Base-by-base conservation (phyloP, 2,113 vertebrate genomes). In the Cairina moschata region DNA sequence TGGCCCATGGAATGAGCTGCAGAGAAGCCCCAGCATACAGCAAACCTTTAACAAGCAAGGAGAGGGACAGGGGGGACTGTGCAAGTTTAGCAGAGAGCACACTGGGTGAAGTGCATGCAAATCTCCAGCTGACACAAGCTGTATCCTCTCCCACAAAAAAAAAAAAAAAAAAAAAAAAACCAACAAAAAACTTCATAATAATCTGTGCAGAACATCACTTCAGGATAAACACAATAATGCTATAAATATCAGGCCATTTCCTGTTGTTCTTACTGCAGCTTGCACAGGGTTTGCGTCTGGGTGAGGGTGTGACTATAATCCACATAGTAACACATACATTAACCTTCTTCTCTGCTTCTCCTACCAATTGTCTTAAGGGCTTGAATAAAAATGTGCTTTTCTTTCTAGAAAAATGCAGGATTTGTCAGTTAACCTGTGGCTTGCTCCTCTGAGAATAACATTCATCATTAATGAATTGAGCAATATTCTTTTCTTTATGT, bases 171-270 rank as follows among this genome's bases (percentile, higher is more conserved):
- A 46, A 20, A 36, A 36, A 36, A 36, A 36, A 36, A 38, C n/a
- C n/a, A 38, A 38, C 94, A 96, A 90, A 34, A 34, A 48, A 11
- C 88, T 92, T 94, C 92, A 91, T 83, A 22, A 90, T 93, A 93
- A 97, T 98, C 95, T 96, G 93, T 97, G 94, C 97, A 97, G 93
- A 97, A 97, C 93, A 97, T 96, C 97, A 96, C 97, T 97, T 97
- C 65, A 90, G 97, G 97, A 98, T 97, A 98, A 98, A 97, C 97
- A 97, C 96, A 97, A 81, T 97, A 95, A 94, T 94, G 96, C 97
- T 98, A 97, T 98, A 98, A 98, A 98, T 88, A 97, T 90, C 26
- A 6, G 95, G 96, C 97, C 96, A 59, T 97, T 98, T 98, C 98
- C 98, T 98, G 98, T 98, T 98, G 95, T 97, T 97, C 92, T 98